These are phyloP conservation scores for Micoletzkya japonica DNA, from an alignment of 2,888 invertebrate species.

Conservation along the genomic window DNA sequence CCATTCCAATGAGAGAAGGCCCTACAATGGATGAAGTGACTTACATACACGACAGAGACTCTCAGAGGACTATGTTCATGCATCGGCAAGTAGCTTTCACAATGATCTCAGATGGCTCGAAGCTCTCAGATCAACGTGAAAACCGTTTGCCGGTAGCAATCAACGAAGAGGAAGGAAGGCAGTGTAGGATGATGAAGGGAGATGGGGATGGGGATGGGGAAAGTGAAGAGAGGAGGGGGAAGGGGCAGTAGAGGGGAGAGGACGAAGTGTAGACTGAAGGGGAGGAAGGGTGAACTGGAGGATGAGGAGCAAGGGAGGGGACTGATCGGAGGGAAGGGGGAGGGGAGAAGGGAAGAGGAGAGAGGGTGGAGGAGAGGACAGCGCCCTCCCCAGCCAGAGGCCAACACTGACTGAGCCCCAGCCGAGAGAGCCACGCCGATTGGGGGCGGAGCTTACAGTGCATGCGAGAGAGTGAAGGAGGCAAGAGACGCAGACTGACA, in stretches of 20 bases:
- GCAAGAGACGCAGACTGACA: not conserved
- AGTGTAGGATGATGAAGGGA: too few relatives aligned
- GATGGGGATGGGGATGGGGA: too few relatives aligned
- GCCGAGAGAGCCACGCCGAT: constrained; percentile 23
- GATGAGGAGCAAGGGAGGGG: constrained; percentile 10
- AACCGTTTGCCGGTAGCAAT: constrained; percentile 41
- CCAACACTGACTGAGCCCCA: constrained; percentile 30
- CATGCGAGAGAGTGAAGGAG: constrained; percentile 16
- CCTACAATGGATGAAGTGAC: constrained; percentile 13
- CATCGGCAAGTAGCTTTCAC: constrained; percentile 53
- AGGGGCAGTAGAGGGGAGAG: constrained; percentile 22
- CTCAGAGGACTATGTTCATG: not conserved
- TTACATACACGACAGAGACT: not conserved
- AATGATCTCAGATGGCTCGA: constrained; percentile 51
- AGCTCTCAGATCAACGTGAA: constrained; percentile 52
- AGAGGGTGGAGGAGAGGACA: constrained; percentile 23
- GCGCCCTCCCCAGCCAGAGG: constrained; percentile 22
- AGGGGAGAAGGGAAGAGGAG: constrained; percentile 8
- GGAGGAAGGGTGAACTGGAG: not conserved
- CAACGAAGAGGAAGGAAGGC: too few relatives aligned
- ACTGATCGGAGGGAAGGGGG: not conserved
- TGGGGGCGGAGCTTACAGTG: constrained; percentile 29
- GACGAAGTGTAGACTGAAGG: constrained; percentile 12
- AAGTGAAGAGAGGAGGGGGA: not conserved
- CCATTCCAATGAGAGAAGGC: too few relatives aligned